These are phyloP conservation scores for Arctia plantaginis DNA, from an alignment of 2,888 invertebrate species.

Conservation along the genomic window DNA sequence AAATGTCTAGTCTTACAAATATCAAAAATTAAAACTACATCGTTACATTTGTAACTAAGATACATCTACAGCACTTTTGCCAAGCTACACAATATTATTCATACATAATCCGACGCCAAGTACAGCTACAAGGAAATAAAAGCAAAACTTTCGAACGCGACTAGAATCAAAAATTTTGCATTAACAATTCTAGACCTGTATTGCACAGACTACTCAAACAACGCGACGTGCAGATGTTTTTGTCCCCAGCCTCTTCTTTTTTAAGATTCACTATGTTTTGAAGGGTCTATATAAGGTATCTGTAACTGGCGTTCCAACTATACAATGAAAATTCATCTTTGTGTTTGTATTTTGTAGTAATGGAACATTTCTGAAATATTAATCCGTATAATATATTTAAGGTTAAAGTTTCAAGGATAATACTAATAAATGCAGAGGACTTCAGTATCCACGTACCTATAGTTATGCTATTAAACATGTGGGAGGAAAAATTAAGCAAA, in stretches of 20 bases:
- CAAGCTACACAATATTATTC: not conserved
- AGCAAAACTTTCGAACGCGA: slow-evolving; percentile 2
- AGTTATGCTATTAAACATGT: no score
- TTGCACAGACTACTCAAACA: not conserved
- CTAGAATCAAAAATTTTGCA: not conserved
- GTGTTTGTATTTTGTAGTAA: no score
- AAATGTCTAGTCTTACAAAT: no score
- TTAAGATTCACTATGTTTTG: not conserved
- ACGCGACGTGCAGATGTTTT: not conserved
- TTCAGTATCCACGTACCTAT: not conserved
- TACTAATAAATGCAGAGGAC: not conserved
- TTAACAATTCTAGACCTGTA: slow-evolving; percentile 5
- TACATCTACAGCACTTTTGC: not conserved
- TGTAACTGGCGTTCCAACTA: no score
- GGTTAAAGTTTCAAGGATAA: not conserved
- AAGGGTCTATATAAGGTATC: no score
- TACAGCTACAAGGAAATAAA: slow-evolving; percentile 2
- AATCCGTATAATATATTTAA: no score
- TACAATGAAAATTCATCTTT: no score
- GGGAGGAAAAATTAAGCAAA: no score
- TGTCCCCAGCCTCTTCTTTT: not conserved
- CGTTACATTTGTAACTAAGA: no score
- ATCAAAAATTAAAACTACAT: no score
- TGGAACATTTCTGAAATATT: no score
- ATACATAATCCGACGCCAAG: not conserved